Conservation (phyloP, 2,113 vertebrate species). For the Sporophila hypoxantha region DNA sequence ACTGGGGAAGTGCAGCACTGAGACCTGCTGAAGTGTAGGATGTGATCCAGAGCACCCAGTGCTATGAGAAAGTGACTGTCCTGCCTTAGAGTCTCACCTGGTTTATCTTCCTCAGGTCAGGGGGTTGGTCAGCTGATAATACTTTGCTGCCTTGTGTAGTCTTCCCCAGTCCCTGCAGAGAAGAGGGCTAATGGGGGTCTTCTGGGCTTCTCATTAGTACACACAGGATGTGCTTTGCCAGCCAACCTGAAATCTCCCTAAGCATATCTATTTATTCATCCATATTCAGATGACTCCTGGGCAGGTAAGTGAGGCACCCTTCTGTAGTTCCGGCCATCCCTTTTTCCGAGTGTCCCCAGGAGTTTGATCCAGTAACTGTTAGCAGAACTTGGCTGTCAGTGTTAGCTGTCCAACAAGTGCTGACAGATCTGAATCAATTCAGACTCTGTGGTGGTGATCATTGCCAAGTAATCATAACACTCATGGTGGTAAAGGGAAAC, state of each 20-base stretch:
- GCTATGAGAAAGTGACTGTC: not conserved
- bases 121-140: not conserved
- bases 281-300: not conserved
- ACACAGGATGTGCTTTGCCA: not conserved
- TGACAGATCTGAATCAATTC: not conserved
- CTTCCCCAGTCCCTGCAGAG: not conserved
- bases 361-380: not conserved
- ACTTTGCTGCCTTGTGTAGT: not conserved
- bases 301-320: accelerated
- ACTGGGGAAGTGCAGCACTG: not conserved
- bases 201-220: not conserved
- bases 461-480: not conserved
- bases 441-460: not conserved
- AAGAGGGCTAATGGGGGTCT: not conserved
- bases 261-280: not conserved
- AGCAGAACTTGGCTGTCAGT: not conserved
- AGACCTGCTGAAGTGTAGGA: not conserved
- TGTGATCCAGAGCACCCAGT: not conserved
- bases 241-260: not conserved
- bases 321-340: not conserved
- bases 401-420: not conserved
- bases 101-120: not conserved
- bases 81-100: not conserved
- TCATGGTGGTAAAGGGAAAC: not conserved
- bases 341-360: not conserved